Percentiles rank a stretch among this genome's conserved stretches.
Evolutionary conservation across 1,140 invertebrate species (phyloP).

Genomic region (Apis dorsata): DNA sequence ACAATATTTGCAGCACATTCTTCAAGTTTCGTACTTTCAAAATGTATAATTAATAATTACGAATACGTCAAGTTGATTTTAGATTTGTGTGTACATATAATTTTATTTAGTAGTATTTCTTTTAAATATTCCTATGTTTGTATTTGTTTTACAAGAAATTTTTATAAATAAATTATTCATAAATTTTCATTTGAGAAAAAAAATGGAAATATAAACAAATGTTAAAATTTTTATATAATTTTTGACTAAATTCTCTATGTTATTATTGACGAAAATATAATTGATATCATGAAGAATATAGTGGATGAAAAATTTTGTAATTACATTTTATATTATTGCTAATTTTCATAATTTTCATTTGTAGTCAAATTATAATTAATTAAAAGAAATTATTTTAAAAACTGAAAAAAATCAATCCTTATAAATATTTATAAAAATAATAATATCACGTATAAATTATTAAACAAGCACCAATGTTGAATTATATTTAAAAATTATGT

Average conservation of each 20-base stretch:
- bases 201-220: background rate
- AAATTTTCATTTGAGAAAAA: background rate
- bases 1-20: background rate
- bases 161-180: constrained; percentile 20
- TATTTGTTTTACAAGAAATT: constrained; percentile 22
- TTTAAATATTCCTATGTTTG: constrained; percentile 28
- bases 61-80: constrained; percentile 24
- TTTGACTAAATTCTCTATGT: constrained; percentile 50
- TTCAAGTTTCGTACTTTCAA: constrained; percentile 18
- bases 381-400: background rate
- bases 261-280: constrained; percentile 24
- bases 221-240: constrained; percentile 28
- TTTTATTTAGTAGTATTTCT: constrained; percentile 18
- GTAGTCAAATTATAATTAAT: background rate
- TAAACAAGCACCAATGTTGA: background rate
- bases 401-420: background rate
- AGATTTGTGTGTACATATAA: constrained; percentile 36
- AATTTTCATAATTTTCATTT: constrained; percentile 9
- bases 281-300: constrained; percentile 6
- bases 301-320: constrained; percentile 36
- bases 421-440: constrained; percentile 6
- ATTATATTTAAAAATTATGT: constrained; percentile 5
- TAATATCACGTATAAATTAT: background rate
- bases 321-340: constrained; percentile 30
- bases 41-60: background rate